Evolutionary conservation across 2,888 invertebrate genomes (phyloP).

Genomic region (Synergus umbraculus): DNA sequence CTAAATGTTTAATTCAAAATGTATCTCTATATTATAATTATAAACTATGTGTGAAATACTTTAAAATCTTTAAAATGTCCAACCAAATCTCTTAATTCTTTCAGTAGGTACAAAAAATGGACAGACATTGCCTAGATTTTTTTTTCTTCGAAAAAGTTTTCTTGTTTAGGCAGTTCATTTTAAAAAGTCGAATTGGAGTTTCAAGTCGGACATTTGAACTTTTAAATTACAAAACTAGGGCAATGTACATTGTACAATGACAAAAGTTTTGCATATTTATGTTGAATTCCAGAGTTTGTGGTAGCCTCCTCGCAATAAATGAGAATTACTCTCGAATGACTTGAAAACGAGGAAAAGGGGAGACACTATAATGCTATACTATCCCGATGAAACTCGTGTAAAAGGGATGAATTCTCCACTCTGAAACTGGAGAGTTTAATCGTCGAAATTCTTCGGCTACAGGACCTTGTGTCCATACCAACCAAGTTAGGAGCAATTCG

Average conservation of each 20-base stretch:
- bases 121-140: too few species aligned
- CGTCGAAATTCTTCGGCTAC: constrained; percentile 62
- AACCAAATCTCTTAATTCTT: too few species aligned
- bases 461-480: constrained; percentile 32
- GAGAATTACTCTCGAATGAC: constrained; percentile 52
- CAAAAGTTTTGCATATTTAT: constrained; percentile 39
- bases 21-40: too few species aligned
- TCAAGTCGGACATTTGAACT: neutral
- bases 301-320: constrained; percentile 52
- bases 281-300: constrained; percentile 24
- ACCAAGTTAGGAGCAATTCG: constrained; percentile 19
- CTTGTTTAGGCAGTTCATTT: too few species aligned
- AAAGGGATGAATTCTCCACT: constrained; percentile 35
- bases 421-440: constrained; percentile 58
- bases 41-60: too few species aligned
- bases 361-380: constrained; percentile 5
- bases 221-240: constrained; percentile 27
- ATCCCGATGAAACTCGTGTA: constrained; percentile 18
- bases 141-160: too few species aligned
- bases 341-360: constrained; percentile 44
- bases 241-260: constrained; percentile 25
- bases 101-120: too few species aligned
- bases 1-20: too few species aligned
- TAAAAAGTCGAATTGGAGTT: neutral
- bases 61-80: too few species aligned